Percentiles rank a stretch among this genome's conserved stretches.
phyloP scores from a whole-genome alignment of 1,140 invertebrate species.

The Bicyclus anynana region DNA sequence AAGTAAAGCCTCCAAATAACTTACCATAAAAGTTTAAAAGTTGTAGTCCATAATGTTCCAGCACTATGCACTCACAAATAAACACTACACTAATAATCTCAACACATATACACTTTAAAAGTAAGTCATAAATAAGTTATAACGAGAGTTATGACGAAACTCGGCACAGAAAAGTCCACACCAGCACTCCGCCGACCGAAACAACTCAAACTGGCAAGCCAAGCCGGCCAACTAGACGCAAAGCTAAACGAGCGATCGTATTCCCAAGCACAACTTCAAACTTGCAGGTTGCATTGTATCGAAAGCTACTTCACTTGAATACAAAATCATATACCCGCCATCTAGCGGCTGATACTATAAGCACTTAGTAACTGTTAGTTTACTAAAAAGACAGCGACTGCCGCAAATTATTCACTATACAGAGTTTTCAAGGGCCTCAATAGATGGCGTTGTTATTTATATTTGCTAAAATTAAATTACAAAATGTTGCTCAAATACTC shows the following conservation, averaged over 20 bases:
- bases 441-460: too few species aligned
- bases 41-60: conserved; percentile 19
- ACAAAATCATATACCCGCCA: too few species aligned
- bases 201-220: conserved; percentile 46
- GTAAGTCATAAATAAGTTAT: conserved; percentile 51
- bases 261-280: not conserved
- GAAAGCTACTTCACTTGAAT: too few species aligned
- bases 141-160: conserved; percentile 53
- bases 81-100: conserved; percentile 43
- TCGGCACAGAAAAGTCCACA: conserved; percentile 31
- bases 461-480: too few species aligned
- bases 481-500: too few species aligned
- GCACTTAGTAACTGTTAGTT: too few species aligned
- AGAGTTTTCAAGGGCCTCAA: too few species aligned
- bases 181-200: conserved; percentile 39
- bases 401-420: too few species aligned
- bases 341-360: too few species aligned
- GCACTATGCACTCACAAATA: conserved; percentile 35
- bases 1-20: conserved; percentile 43
- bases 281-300: too few species aligned
- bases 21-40: conserved; percentile 46
- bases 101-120: conserved; percentile 43
- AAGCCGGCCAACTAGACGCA: too few species aligned
- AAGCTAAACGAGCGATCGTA: not conserved
- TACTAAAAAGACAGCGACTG: too few species aligned